Base-by-base conservation (phyloP, 1,140 invertebrate species). In the Eumeta japonica region DNA sequence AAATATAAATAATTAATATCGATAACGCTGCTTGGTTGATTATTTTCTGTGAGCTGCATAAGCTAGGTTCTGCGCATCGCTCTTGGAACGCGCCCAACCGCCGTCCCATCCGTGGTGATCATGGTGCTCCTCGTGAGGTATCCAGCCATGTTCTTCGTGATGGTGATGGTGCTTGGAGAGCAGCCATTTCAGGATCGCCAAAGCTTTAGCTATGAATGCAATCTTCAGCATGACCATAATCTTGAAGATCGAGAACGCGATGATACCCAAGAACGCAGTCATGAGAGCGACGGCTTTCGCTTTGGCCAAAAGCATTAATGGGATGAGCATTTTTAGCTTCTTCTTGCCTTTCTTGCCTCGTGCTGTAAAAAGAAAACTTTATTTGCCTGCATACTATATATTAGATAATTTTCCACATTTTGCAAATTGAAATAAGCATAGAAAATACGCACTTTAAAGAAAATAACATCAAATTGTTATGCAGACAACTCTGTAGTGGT, bases 121-220 rank as follows among this genome's bases (percentile, higher is more conserved):
- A 2, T 61, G 58, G 44, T 84, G 81, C 16, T 81, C 77, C 12
- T 79, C 63, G 50, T 83, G 81, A 32, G 80, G 70, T 1, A 81
- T 82, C 37, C 85, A 83, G 48, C 87, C 84, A 56, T 88, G 87
- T 39, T 81, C 82, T 46, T 82, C 79, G 20, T 80, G 80, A 28
- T 78, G 74, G 34, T 81, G 77, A 52, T 89, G 89, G 52, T 89
- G 89, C 47, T 79, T 78, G 14, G 81, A 84, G 18, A 90, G 63
- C 1, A 90, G 71, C 45, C 51, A 53, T 39, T 74, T 74, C 34
- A 71, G 37, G 35, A 67, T 50, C 7, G 59, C 53, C 17, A 74
- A 58, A 15, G 62, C 42, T 36, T 74, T 74, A 28, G 65, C 58
- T 7, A 71, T 54, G 43, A 74, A 74, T 0, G 66, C 70, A 2